These are phyloP conservation scores for Gallirallus australis DNA, from an alignment of 2,797 vertebrate genomes.

Conservation along the genomic window DNA sequence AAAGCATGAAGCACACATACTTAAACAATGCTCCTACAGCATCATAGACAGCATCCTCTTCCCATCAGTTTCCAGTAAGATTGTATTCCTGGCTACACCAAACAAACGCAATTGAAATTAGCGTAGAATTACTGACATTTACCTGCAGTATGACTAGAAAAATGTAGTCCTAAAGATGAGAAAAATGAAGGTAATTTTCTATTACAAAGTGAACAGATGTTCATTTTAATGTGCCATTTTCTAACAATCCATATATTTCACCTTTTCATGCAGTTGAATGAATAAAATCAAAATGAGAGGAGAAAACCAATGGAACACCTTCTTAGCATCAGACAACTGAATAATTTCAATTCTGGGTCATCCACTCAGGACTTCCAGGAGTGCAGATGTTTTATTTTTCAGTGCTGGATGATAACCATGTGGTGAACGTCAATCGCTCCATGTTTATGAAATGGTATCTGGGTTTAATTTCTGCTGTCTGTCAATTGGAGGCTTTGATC, in stretches of 20 bases:
- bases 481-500: conserved; percentile 80
- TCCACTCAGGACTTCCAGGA: conserved; percentile 61
- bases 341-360: conserved; percentile 65
- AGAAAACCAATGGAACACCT: not conserved
- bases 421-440: conserved; percentile 71
- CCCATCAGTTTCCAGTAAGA: not conserved
- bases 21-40: not conserved
- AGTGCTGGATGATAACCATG: conserved; percentile 78
- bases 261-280: not conserved
- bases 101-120: not conserved
- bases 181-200: not conserved
- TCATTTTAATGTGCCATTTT: not conserved
- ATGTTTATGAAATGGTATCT: conserved; percentile 77
- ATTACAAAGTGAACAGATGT: not conserved
- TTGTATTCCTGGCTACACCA: not conserved
- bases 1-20: not conserved
- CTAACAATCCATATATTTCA: not conserved
- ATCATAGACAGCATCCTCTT: not conserved
- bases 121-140: not conserved
- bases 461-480: conserved; percentile 83
- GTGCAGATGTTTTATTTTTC: conserved; percentile 72
- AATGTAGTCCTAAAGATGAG: not conserved
- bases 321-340: not conserved
- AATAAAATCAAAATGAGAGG: not conserved
- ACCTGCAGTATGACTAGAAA: not conserved